phyloP scores from a whole-genome alignment of 2,113 vertebrate genomes.

The Melanostigma gelatinosum region DNA sequence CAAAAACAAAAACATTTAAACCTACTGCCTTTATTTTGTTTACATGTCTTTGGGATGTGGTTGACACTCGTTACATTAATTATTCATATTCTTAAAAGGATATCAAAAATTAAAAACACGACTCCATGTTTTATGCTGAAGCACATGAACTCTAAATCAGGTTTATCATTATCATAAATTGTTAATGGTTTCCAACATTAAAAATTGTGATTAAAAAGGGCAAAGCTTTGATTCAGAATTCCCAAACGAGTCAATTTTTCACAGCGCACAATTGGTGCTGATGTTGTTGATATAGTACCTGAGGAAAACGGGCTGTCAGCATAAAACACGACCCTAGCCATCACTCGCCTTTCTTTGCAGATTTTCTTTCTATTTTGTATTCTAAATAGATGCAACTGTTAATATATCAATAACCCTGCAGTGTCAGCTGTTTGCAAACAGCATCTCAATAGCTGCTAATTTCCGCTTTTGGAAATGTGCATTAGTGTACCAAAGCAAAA shows the following conservation, averaged over 20 bases:
- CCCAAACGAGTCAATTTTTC: constrained; percentile 30
- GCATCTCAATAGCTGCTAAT: constrained; percentile 31
- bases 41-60: neutral
- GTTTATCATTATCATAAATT: neutral
- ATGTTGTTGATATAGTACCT: constrained; percentile 4
- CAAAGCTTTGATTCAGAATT: neutral
- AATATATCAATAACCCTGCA: constrained; percentile 32
- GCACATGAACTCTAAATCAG: neutral
- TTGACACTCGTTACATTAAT: neutral
- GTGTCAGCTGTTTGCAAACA: constrained; percentile 17
- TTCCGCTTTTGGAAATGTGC: constrained; percentile 2
- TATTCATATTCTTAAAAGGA: neutral
- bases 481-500: neutral
- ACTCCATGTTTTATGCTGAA: neutral
- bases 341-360: neutral
- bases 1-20: neutral
- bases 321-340: constrained; percentile 14
- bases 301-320: constrained; percentile 27
- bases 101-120: neutral
- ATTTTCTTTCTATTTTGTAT: neutral
- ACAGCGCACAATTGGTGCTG: constrained; percentile 11
- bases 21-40: neutral
- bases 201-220: constrained; percentile 29
- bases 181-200: neutral
- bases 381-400: constrained; percentile 15